Evolutionary conservation across 2,888 invertebrate species (phyloP), one percentile per base, ranked within the genome.

Genomic region (Willowsia nigromaculata): DNA sequence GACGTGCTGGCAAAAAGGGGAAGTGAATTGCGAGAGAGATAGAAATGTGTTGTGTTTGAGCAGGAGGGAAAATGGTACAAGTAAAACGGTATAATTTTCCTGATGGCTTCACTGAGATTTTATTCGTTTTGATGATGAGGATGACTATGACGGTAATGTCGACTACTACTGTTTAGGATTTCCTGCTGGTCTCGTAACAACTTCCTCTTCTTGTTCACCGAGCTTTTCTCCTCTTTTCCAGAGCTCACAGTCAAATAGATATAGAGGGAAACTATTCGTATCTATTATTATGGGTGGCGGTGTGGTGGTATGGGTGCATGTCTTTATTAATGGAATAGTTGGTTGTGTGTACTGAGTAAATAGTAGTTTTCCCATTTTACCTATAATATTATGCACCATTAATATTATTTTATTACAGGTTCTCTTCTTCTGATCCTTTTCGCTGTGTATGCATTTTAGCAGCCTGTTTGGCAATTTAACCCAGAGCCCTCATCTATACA

Each of bases 101-200:
- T 88, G 88, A 88, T 83, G 88, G 83, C 50, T 88, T 88, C 83
- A 76, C 88, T 88, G 83, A 88, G 83, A 88, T 81, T 88, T 88
- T 88, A 88, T 88, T 88, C 82, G 53, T 88, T 88, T 74, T 74
- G 47, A 71, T 22, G 80, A 80, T 81, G 87, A 88, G 47, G 82
- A 74, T 50, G 43, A 74, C 11, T 62, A 81, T 88, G 87, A 88
- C 74, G 87, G 87, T 82, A 81, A 88, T 88, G 87, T 56, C 82
- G 43, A 81, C 87, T 56, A 74, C 47, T 25, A 27, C 74, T 74
- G 74, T 88, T 86, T 88, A 88, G 87, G 87, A 88, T 82, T 71
- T 88, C 87, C 87, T 88, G 74, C 82, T 88, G 87, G 87, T 76
- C 74, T 56, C 56, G 81, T 88, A 82, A 88, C 87, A 88, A 88